Percentiles rank a stretch among this genome's conserved stretches.
These are phyloP conservation scores for Agrochola macilenta DNA, from an alignment of 2,888 invertebrate species.

Conservation along the genomic window DNA sequence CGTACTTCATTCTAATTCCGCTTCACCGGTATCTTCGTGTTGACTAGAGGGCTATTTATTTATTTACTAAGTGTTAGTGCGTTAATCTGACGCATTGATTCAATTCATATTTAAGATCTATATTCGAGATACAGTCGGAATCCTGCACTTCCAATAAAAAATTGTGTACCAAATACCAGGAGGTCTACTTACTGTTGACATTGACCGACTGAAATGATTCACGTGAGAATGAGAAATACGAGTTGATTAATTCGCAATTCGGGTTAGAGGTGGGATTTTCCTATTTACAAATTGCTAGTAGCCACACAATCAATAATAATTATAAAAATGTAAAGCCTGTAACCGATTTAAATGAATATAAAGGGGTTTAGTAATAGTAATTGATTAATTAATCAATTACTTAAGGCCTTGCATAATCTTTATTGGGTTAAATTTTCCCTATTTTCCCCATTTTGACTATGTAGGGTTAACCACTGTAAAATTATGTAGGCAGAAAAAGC, in stretches of 20 bases:
- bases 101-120: constrained; percentile 43
- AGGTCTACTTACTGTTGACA: constrained; percentile 78
- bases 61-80: constrained; percentile 63
- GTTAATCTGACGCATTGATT: constrained; percentile 54
- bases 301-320: constrained; percentile 10
- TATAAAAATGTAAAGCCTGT: neutral
- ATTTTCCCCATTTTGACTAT: constrained; percentile 7
- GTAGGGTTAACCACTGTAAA: neutral
- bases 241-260: constrained; percentile 73
- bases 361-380: neutral
- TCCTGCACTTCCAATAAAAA: constrained; percentile 34
- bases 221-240: constrained; percentile 75
- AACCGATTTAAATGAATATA: constrained; percentile 3
- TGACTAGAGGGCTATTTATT: constrained; percentile 68
- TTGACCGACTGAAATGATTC: constrained; percentile 84
- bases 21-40: constrained; percentile 86
- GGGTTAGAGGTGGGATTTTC: constrained; percentile 69
- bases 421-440: neutral
- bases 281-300: constrained; percentile 56
- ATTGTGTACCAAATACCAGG: constrained; percentile 68
- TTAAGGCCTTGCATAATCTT: neutral
- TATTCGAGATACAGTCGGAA: constrained; percentile 17
- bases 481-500: neutral
- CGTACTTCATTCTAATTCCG: constrained; percentile 90
- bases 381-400: neutral